phyloP scores from a whole-genome alignment of 2,888 invertebrate genomes.

The Crocallis elinguaria region DNA sequence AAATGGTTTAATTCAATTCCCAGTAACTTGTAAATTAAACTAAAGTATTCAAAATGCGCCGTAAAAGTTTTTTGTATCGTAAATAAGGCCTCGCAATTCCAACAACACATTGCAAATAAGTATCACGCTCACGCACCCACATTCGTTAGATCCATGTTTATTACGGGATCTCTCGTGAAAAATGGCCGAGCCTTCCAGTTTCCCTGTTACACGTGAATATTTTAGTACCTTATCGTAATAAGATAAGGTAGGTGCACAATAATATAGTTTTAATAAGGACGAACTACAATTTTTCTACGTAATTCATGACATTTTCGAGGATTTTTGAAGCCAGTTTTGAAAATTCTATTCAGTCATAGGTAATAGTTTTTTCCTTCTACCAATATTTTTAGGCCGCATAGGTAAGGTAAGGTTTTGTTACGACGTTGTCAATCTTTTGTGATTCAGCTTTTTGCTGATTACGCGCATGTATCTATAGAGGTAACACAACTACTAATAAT shows the following conservation, averaged over 20 bases:
- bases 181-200: slow-evolving; percentile 8
- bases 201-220: neutral
- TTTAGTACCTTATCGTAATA: neutral
- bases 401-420: too few relatives aligned
- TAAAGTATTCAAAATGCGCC: neutral
- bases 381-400: too few relatives aligned
- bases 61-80: neutral
- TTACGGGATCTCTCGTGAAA: slow-evolving; percentile 16
- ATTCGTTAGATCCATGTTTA: slow-evolving; percentile 16
- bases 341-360: too few relatives aligned
- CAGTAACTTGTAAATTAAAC: neutral
- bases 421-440: too few relatives aligned
- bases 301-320: too few relatives aligned
- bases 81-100: slow-evolving; percentile 1
- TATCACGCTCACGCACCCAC: slow-evolving; percentile 12
- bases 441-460: too few relatives aligned
- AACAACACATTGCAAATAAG: slow-evolving; percentile 16
- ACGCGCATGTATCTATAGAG: too few relatives aligned
- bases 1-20: too few relatives aligned
- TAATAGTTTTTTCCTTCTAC: too few relatives aligned
- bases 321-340: too few relatives aligned
- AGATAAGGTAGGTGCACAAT: neutral
- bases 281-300: too few relatives aligned
- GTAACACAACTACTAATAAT: too few relatives aligned
- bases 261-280: neutral